Evolutionary conservation across 2,888 invertebrate species (phyloP).

Genomic region (Cinara cedri): DNA sequence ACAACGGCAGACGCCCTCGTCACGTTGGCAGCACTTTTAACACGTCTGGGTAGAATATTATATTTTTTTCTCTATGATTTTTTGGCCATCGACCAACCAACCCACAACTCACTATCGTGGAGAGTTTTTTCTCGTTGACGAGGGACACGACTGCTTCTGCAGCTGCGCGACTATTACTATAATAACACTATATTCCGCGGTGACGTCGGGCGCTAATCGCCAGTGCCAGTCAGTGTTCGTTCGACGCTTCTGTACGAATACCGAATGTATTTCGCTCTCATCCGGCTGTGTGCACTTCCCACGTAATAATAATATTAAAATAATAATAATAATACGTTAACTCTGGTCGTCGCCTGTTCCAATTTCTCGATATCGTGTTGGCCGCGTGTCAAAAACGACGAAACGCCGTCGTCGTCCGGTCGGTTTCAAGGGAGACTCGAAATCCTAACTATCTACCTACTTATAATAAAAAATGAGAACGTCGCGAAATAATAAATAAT

Average conservation of each 20-base stretch:
- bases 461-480: background rate
- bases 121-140: background rate
- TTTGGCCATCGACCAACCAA: conserved; percentile 23
- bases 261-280: no score
- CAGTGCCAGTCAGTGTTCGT: no score
- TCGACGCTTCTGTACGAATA: no score
- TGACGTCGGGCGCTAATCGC: background rate
- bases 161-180: background rate
- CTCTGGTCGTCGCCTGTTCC: background rate
- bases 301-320: no score
- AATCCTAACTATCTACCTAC: background rate
- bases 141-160: background rate
- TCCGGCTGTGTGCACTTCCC: no score
- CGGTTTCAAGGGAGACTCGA: background rate
- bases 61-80: background rate
- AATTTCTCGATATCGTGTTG: conserved; percentile 4
- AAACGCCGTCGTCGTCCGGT: background rate
- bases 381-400: background rate
- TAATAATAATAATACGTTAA: no score
- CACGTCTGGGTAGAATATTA: no score
- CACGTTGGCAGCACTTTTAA: conserved; percentile 7
- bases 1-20: background rate
- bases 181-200: background rate
- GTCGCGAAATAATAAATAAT: background rate
- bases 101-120: background rate